phyloP scores from a whole-genome alignment of 2,888 invertebrate species.

The Hemistola chrysoprasaria region DNA sequence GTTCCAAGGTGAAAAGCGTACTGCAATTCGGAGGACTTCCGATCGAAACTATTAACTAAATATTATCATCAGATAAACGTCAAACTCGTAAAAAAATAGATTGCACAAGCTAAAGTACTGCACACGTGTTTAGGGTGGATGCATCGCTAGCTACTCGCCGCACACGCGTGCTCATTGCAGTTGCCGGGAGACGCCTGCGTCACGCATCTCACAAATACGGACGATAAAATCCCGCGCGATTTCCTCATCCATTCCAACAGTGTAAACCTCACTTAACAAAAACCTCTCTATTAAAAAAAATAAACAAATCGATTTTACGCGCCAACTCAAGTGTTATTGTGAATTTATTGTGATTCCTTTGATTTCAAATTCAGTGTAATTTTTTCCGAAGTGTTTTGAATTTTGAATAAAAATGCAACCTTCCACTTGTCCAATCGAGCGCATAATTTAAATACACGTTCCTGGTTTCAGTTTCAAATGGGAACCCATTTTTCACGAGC shows the following conservation, averaged over 20 bases:
- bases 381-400: conserved; percentile 21
- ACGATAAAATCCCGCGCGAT: conserved; percentile 40
- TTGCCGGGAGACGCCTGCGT: conserved; percentile 68
- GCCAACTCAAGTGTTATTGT: too few species aligned
- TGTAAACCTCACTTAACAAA: conserved; percentile 43
- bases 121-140: conserved; percentile 32
- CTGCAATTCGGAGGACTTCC: too few species aligned
- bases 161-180: conserved; percentile 66
- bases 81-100: too few species aligned
- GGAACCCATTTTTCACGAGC: conserved; percentile 70
- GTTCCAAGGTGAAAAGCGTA: too few species aligned
- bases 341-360: conserved; percentile 12
- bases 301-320: too few species aligned
- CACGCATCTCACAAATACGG: conserved; percentile 60
- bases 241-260: conserved; percentile 31
- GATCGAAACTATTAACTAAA: too few species aligned
- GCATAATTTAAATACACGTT: conserved; percentile 56
- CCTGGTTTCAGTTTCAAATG: conserved; percentile 60
- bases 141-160: conserved; percentile 62
- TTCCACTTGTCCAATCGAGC: conserved; percentile 60
- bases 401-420: conserved; percentile 48
- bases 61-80: too few species aligned
- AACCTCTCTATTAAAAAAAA: not conserved
- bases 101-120: conserved; percentile 16
- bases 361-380: conserved; percentile 15